Evolutionary conservation across 1,140 invertebrate species (phyloP).

Genomic region (Idris sp.): DNA sequence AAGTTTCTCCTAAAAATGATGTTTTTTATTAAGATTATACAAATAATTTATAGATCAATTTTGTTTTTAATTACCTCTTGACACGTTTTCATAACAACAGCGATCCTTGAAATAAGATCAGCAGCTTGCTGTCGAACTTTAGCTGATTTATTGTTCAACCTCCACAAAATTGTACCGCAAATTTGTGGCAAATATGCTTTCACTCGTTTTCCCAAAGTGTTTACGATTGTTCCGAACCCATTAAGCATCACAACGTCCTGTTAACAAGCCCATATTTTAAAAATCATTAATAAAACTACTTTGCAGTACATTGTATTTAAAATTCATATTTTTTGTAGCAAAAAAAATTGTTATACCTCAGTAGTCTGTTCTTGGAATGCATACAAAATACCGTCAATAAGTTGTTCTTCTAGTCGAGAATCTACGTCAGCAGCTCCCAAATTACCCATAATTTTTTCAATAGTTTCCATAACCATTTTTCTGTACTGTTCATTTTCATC

Average conservation of each 20-base stretch:
- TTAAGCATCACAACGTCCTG: constrained; percentile 99
- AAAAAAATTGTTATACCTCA: constrained; percentile 83
- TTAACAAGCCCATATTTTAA: constrained; percentile 32
- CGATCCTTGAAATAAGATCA: constrained; percentile 98
- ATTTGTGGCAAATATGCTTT: constrained; percentile 99
- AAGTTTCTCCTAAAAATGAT: constrained; percentile 90
- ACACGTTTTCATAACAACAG: constrained; percentile 99
- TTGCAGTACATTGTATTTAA: no score
- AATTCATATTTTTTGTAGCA: no score
- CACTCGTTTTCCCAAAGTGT: constrained; percentile 96
- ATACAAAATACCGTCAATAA: constrained; percentile 99
- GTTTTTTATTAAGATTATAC: background rate
- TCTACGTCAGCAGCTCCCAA: constrained; percentile 98
- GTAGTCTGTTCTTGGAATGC: constrained; percentile 99
- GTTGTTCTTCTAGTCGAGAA: constrained; percentile 97
- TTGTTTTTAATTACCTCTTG: constrained; percentile 85
- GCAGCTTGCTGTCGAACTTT: constrained; percentile 99
- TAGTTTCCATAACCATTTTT: constrained; percentile 99
- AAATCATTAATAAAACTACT: no score
- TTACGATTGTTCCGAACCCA: constrained; percentile 99
- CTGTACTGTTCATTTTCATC: constrained; percentile 99
- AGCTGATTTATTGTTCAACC: constrained; percentile 99
- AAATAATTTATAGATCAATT: background rate
- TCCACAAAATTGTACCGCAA: constrained; percentile 99
- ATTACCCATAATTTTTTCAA: constrained; percentile 99